Evolutionary conservation across 2,888 invertebrate genomes (phyloP), one percentile per base, ranked within the genome.

Genomic region (Pollenia angustigena): DNA sequence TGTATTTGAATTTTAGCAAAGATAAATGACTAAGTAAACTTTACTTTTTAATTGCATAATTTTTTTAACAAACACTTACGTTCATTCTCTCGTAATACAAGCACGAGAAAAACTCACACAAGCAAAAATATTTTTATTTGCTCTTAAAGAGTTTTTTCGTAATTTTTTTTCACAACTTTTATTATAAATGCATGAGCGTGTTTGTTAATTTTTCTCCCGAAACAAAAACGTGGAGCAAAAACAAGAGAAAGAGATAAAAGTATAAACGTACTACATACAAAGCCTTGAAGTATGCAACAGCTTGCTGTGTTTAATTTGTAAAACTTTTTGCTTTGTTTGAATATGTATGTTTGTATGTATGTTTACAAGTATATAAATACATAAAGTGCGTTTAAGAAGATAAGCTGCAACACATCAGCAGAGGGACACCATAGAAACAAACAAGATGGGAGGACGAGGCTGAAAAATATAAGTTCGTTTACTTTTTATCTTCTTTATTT

Each of bases 251-350:
- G 32, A 18, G 2, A 48, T 2, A 42, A 56, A 60, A 64, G 42
- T 16, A 23, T 32, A 80, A 80, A 64, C 52, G 44, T 16, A 16
- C 23, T 6, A 32, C 12, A 14, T 44, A 48, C 14, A 32, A 58
- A 18, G 23, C 78, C 85, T 69, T 52, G 75, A 78, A 68, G 85
- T 85, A 85, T 82, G 86, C 86, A 86, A 86, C 86, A 86, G 83
- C 52, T 86, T 64, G 78, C 46, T 54, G 32, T 69, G 52, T 83
- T 69, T 64, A 83, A 52, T 60, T 82, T 71, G 46, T 12, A 44
- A 71, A 66, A 58, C 9, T 56, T 18, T 56, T 50, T 32, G 14
- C 32, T 48, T 58, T 68, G 14, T 14, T 46, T 40, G 1, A 32
- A 23, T 23, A 23, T 23, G 3, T 32, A 32, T 32, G 32, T 32